phyloP scores from a whole-genome alignment of 2,888 invertebrate species.

The Helicoverpa assulta region DNA sequence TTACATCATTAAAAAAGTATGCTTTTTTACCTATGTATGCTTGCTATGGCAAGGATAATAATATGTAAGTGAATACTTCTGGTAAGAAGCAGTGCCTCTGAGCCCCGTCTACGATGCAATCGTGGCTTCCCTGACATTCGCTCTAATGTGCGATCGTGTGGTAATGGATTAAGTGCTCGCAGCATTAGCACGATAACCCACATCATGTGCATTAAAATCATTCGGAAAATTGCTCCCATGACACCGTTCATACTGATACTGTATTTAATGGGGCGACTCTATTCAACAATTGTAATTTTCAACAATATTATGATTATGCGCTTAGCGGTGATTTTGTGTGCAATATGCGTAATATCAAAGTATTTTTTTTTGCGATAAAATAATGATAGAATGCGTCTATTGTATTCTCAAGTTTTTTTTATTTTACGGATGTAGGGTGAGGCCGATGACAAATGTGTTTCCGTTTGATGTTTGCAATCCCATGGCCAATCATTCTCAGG shows the following conservation, averaged over 20 bases:
- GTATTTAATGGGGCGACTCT: conserved; percentile 50
- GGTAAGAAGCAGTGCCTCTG: conserved; percentile 9
- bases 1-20: too few species aligned
- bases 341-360: conserved; percentile 12
- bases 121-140: conserved; percentile 61
- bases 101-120: conserved; percentile 23
- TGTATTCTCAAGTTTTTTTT: too few species aligned
- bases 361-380: not conserved
- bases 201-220: conserved; percentile 76
- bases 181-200: conserved; percentile 86
- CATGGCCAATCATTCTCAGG: too few species aligned
- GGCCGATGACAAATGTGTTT: not conserved
- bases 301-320: conserved; percentile 28
- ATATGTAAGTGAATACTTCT: conserved; percentile 25
- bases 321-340: not conserved
- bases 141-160: conserved; percentile 67
- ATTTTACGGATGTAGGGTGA: not conserved
- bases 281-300: conserved; percentile 46
- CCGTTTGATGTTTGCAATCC: too few species aligned
- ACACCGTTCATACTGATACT: conserved; percentile 70
- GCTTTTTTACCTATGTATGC: too few species aligned
- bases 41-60: not conserved
- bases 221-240: conserved; percentile 74
- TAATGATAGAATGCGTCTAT: not conserved
- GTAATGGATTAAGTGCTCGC: conserved; percentile 79